A percentile compares a stretch with the other conserved stretches of the same genome.
These are phyloP conservation scores for Anguilla japonica DNA, from an alignment of 2,113 vertebrate genomes.

Conservation along the genomic window DNA sequence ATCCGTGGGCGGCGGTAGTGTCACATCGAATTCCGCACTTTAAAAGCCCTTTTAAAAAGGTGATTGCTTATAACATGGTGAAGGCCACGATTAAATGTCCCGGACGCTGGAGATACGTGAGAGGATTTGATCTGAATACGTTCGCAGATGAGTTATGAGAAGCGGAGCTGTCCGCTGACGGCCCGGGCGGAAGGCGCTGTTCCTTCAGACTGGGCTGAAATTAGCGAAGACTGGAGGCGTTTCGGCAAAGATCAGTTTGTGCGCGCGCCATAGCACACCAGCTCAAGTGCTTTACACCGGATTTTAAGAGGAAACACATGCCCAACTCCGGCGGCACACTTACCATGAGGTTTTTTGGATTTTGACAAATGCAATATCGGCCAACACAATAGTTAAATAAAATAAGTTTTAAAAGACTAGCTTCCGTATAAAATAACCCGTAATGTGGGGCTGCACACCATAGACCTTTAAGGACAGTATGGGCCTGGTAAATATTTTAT, in stretches of 20 bases:
- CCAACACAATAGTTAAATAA: too few species aligned
- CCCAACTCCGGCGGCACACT: background rate
- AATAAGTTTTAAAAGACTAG: too few species aligned
- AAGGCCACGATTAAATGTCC: background rate
- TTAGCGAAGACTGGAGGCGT: background rate
- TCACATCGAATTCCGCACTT: background rate
- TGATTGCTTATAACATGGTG: background rate
- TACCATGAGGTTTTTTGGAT: background rate
- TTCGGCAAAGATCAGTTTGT: background rate
- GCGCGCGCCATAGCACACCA: background rate
- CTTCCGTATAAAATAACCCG: too few species aligned
- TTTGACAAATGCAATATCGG: background rate
- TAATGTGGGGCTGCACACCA: too few species aligned
- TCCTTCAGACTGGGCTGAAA: background rate
- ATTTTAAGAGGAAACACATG: background rate
- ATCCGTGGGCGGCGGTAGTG: constrained; percentile 3
- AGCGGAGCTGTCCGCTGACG: background rate
- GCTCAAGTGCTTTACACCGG: background rate
- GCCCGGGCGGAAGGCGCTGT: background rate
- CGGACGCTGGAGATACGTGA: background rate
- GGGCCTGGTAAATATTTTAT: too few species aligned
- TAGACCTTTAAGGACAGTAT: too few species aligned
- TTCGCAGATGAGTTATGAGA: background rate
- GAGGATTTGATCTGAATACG: background rate
- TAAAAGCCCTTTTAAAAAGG: background rate